Conservation (phyloP, 1,140 invertebrate genomes). For the Nephila pilipes region DNA sequence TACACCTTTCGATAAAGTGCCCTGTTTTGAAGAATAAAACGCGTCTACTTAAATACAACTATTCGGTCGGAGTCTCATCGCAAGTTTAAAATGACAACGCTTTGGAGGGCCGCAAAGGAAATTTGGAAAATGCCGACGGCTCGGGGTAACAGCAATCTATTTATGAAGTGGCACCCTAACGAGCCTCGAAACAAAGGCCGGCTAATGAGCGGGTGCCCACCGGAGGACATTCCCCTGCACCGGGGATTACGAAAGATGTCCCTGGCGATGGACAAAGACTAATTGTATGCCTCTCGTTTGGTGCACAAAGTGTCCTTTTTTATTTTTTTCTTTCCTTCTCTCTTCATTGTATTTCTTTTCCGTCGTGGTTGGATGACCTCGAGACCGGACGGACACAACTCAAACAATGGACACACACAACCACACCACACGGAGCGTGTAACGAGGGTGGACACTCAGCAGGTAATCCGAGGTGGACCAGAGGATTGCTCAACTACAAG, state of each 20-base stretch:
- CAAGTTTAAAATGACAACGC: no score
- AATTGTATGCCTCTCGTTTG: slow-evolving; percentile 33
- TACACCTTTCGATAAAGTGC: no score
- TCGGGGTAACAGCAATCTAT: no score
- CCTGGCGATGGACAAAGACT: slow-evolving; percentile 30
- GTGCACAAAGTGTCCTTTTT: slow-evolving; percentile 41
- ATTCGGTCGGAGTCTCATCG: no score
- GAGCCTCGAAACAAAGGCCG: slow-evolving; percentile 28
- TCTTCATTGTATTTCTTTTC: slow-evolving; percentile 23
- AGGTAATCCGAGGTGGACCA: neutral
- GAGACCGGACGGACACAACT: neutral
- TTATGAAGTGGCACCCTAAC: neutral
- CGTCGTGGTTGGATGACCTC: slow-evolving; percentile 31
- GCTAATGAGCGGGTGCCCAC: neutral
- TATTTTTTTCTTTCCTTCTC: neutral
- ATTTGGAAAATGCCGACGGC: no score
- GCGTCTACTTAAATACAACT: no score
- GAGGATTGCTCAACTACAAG: slow-evolving; percentile 4
- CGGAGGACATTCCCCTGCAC: slow-evolving; percentile 39
- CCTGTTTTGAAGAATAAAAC: no score
- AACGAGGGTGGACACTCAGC: slow-evolving; percentile 48
- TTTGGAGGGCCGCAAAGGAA: no score
- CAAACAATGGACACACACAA: neutral
- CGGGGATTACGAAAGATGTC: slow-evolving; percentile 38
- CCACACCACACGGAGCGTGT: slow-evolving; percentile 26